A percentile compares a stretch with the other conserved stretches of the same genome.
These are phyloP conservation scores for Acrocephalus arundinaceus DNA, from an alignment of 2,113 vertebrate genomes.

Conservation along the genomic window DNA sequence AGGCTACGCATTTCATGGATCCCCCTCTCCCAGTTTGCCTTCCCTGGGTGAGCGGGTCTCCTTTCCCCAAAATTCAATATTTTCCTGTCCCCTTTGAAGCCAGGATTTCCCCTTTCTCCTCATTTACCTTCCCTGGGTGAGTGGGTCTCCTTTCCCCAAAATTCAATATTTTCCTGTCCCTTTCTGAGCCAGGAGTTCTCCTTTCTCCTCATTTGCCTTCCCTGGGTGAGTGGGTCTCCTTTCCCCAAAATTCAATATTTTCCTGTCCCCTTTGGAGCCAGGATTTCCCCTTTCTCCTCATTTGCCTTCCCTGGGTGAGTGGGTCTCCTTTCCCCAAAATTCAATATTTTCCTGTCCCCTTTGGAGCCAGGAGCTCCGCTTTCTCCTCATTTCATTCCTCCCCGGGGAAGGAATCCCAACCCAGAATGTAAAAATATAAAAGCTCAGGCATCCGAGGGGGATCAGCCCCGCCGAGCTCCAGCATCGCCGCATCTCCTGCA, in stretches of 20 bases:
- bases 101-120: not conserved
- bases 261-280: no score
- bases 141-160: rapidly evolving
- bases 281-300: no score
- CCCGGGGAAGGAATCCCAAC: rapidly evolving
- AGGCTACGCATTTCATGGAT: no score
- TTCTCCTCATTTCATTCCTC: no score
- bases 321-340: no score
- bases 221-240: rapidly evolving
- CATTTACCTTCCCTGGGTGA: no score
- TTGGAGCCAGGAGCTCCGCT: not conserved
- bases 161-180: not conserved
- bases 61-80: rapidly evolving
- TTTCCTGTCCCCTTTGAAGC: not conserved
- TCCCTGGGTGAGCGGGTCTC: rapidly evolving
- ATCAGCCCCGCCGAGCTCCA: not conserved
- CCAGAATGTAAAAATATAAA: no score
- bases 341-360: rapidly evolving
- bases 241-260: not conserved
- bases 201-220: no score
- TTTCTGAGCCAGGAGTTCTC: not conserved
- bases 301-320: no score
- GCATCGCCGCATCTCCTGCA: not conserved
- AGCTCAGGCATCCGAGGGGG: not conserved
- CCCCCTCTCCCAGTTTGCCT: no score